These are phyloP conservation scores for Colossoma macropomum DNA, from an alignment of 2,113 vertebrate genomes.

Conservation along the genomic window DNA sequence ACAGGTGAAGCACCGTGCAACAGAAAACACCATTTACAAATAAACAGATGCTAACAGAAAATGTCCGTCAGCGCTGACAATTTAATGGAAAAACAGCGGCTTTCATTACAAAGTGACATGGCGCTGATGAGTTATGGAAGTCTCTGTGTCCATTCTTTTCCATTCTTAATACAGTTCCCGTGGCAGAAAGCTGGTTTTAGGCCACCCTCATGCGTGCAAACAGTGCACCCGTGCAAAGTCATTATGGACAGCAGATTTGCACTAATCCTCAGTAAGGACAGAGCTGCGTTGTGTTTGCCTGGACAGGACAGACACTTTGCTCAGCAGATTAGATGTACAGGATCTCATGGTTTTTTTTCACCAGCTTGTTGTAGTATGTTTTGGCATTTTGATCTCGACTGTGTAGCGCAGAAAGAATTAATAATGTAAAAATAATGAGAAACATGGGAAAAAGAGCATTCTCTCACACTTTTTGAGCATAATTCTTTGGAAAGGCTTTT, in stretches of 20 bases:
- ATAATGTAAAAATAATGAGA: conserved; percentile 11
- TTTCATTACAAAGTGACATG: conserved; percentile 45
- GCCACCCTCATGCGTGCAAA: conserved; percentile 9
- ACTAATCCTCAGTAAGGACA: conserved; percentile 49
- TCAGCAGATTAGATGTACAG: conserved; percentile 36
- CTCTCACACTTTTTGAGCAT: background rate
- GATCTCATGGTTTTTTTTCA: conserved; percentile 16
- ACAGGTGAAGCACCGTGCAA: conserved; percentile 12
- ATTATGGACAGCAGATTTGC: conserved; percentile 50
- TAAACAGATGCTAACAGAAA: conserved; percentile 45
- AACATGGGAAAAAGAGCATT: background rate
- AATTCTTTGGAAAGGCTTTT: conserved; percentile 12
- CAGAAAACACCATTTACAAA: conserved; percentile 32
- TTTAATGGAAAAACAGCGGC: conserved; percentile 33
- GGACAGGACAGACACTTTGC: conserved; percentile 43
- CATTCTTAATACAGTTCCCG: conserved; percentile 22
- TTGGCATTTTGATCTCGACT: conserved; percentile 30
- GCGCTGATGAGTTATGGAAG: conserved; percentile 40
- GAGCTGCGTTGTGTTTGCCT: conserved; percentile 39
- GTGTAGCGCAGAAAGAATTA: conserved; percentile 12
- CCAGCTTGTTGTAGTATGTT: conserved; percentile 3
- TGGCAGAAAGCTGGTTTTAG: conserved; percentile 29
- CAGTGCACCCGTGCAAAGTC: conserved; percentile 37
- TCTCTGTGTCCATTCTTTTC: conserved; percentile 41
- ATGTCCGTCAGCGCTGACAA: conserved; percentile 40